These are phyloP conservation scores for Channallabes apus DNA, from an alignment of 2,797 vertebrate genomes.

Conservation along the genomic window DNA sequence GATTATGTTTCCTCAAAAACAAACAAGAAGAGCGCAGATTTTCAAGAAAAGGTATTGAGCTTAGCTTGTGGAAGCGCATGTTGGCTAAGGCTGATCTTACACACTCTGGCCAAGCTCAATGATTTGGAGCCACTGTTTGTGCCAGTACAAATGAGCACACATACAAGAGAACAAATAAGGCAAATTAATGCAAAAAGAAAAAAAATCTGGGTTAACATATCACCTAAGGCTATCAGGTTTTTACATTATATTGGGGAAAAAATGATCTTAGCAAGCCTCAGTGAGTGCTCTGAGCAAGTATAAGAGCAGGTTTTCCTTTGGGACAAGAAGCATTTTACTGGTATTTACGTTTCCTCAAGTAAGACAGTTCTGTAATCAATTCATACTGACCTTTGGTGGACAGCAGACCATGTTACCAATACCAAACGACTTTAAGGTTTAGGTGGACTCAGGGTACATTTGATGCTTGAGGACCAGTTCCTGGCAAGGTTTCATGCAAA, in stretches of 20 bases:
- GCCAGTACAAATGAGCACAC: neutral
- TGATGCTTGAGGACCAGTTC: neutral
- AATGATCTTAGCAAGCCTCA: constrained; percentile 65
- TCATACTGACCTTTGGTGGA: constrained; percentile 11
- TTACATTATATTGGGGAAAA: constrained; percentile 69
- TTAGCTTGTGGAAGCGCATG: neutral
- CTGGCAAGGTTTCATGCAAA: neutral
- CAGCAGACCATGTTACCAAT: neutral
- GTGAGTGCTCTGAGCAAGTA: constrained; percentile 64
- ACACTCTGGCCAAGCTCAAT: constrained; percentile 8
- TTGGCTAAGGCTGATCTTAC: constrained; percentile 7
- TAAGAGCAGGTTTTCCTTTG: constrained; percentile 64
- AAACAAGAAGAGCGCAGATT: neutral
- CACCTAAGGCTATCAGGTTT: constrained; percentile 67
- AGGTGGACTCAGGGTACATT: neutral
- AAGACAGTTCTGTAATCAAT: constrained; percentile 62
- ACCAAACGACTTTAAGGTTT: constrained; percentile 8
- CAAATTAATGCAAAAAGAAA: constrained; percentile 66
- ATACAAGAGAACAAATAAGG: constrained; percentile 15
- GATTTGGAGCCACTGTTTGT: constrained; percentile 1
- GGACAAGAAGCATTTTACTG: constrained; percentile 70
- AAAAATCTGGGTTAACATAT: constrained; percentile 69
- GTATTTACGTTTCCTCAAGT: constrained; percentile 67
- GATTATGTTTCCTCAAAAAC: neutral
- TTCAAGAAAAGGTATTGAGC: neutral